Evolutionary conservation across 2,113 vertebrate species (phyloP).

Genomic region (Bucco capensis): DNA sequence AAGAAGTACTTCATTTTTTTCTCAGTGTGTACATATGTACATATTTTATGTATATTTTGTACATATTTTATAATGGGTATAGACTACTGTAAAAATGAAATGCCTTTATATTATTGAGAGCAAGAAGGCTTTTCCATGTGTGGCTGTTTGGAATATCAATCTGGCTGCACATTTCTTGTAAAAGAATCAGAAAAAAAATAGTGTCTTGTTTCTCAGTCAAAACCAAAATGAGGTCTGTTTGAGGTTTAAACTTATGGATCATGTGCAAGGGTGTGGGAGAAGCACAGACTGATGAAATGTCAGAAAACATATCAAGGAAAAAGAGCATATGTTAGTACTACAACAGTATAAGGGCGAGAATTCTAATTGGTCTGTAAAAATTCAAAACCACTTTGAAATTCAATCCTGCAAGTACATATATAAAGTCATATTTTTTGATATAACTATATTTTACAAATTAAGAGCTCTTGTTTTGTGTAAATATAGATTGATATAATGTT

Average conservation of each 20-base stretch:
- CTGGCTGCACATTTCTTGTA: neutral
- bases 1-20: neutral
- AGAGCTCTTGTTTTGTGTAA: neutral
- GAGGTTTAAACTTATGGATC: neutral
- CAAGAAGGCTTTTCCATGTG: neutral
- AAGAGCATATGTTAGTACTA: neutral
- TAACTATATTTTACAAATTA: neutral
- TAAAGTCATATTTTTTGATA: neutral
- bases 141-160: neutral
- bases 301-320: neutral
- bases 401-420: neutral
- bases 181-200: neutral
- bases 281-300: neutral
- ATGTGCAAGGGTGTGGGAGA: neutral
- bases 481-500: neutral
- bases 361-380: neutral
- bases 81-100: neutral
- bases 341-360: neutral
- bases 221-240: neutral
- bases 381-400: neutral
- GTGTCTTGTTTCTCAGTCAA: neutral
- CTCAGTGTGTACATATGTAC: neutral
- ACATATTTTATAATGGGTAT: neutral
- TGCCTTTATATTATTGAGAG: neutral
- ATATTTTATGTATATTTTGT: too few species aligned